Evolutionary conservation across 2,113 vertebrate species (phyloP).

Genomic region (Pantherophis guttatus): DNA sequence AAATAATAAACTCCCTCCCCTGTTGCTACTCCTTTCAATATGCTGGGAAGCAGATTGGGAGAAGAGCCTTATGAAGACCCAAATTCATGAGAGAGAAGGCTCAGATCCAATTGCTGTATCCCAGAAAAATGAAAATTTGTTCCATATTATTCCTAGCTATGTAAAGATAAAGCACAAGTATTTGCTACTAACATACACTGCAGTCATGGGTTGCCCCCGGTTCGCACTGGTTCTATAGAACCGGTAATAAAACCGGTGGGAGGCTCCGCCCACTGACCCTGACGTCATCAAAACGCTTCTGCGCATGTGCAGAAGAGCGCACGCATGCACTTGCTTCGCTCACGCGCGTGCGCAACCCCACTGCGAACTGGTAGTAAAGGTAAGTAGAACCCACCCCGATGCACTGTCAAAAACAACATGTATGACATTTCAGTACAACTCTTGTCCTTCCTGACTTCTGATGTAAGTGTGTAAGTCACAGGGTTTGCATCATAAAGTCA

Average conservation of each 20-base stretch:
- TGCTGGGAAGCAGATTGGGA: background rate
- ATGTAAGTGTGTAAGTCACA: background rate
- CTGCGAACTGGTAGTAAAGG: too few species aligned
- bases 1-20: background rate
- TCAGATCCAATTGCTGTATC: background rate
- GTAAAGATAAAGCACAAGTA: background rate
- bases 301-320: too few species aligned
- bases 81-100: background rate
- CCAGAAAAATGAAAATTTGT: background rate
- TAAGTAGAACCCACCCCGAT: too few species aligned
- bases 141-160: background rate
- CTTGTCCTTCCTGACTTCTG: background rate
- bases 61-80: background rate
- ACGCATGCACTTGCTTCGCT: too few species aligned
- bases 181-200: background rate
- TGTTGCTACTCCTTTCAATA: background rate
- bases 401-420: background rate
- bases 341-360: too few species aligned
- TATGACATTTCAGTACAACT: background rate
- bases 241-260: too few species aligned
- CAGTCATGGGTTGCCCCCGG: too few species aligned
- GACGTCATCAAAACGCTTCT: too few species aligned
- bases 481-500: background rate
- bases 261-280: too few species aligned
- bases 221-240: too few species aligned